These are phyloP conservation scores for Rhinophrynus dorsalis DNA, from an alignment of 2,797 vertebrate genomes.

Conservation along the genomic window DNA sequence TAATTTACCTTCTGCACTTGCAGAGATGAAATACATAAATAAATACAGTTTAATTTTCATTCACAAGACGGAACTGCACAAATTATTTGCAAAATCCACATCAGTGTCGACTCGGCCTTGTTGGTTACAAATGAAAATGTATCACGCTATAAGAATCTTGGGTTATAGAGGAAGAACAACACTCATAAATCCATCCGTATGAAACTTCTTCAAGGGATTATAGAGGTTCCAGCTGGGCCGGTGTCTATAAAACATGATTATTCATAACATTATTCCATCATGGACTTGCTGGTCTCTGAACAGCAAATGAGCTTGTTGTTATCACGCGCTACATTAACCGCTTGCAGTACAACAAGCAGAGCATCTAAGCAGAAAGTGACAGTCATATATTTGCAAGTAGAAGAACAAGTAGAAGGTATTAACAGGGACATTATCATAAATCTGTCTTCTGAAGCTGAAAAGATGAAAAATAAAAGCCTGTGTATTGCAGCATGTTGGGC, in stretches of 20 bases:
- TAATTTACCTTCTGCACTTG: no score
- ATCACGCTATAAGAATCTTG: background rate
- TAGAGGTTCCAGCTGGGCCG: slow-evolving; percentile 14
- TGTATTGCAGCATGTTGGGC: no score
- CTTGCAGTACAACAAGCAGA: background rate
- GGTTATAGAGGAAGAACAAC: background rate
- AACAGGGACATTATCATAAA: background rate
- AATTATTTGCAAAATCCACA: background rate
- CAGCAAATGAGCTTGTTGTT: slow-evolving; percentile 24
- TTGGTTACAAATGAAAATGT: background rate
- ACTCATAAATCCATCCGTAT: slow-evolving; percentile 17
- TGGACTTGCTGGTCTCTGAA: slow-evolving; percentile 4
- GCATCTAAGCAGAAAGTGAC: background rate
- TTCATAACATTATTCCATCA: slow-evolving; percentile 25
- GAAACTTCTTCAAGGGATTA: background rate
- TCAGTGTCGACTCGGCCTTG: background rate
- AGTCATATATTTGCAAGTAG: background rate
- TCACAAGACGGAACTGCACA: no score
- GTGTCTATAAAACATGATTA: slow-evolving; percentile 35
- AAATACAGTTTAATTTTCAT: no score
- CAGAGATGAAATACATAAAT: no score
- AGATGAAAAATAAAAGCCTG: no score
- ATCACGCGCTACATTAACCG: slow-evolving; percentile 18
- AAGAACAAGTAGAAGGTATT: background rate
- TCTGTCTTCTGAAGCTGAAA: background rate